Conservation (phyloP, 2,888 invertebrate genomes). For the Diabrotica balteata region DNA sequence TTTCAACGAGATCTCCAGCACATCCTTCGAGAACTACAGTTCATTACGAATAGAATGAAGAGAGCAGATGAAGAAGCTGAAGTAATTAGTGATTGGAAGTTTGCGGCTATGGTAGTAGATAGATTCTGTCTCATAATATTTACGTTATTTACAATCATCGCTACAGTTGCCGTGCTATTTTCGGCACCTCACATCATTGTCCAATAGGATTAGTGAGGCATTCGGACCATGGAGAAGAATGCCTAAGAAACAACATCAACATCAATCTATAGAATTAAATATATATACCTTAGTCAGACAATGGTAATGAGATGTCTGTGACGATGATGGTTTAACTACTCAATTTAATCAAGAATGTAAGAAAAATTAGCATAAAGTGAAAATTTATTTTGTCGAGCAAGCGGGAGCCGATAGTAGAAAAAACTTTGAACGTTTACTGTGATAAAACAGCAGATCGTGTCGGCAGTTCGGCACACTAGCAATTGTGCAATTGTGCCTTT, state of each 20-base stretch:
- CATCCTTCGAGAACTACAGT: conserved; percentile 91
- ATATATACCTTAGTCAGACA: background rate
- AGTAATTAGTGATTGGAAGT: conserved; percentile 96
- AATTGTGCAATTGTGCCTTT: conserved; percentile 59
- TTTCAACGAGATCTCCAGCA: conserved; percentile 83
- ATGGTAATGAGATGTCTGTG: background rate
- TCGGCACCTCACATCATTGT: conserved; percentile 96
- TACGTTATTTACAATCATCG: conserved; percentile 91
- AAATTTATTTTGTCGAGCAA: conserved; percentile 5
- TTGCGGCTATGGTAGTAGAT: conserved; percentile 98
- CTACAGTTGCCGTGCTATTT: conserved; percentile 88
- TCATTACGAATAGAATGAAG: conserved; percentile 93
- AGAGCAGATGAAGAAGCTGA: conserved; percentile 94
- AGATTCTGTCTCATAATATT: conserved; percentile 95
- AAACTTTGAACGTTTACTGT: conserved; percentile 59
- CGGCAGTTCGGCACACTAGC: conserved; percentile 59
- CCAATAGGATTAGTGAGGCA: conserved; percentile 66
- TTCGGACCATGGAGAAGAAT: background rate
- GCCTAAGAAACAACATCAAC: conserved; percentile 1
- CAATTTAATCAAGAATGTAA: too few relatives aligned
- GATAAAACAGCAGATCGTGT: conserved; percentile 59
- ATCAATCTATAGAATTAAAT: background rate
- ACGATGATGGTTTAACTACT: background rate
- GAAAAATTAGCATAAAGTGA: background rate
- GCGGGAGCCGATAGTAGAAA: conserved; percentile 32